Evolutionary conservation across 2,797 vertebrate species (phyloP).

Genomic region (Ciconia nigra): DNA sequence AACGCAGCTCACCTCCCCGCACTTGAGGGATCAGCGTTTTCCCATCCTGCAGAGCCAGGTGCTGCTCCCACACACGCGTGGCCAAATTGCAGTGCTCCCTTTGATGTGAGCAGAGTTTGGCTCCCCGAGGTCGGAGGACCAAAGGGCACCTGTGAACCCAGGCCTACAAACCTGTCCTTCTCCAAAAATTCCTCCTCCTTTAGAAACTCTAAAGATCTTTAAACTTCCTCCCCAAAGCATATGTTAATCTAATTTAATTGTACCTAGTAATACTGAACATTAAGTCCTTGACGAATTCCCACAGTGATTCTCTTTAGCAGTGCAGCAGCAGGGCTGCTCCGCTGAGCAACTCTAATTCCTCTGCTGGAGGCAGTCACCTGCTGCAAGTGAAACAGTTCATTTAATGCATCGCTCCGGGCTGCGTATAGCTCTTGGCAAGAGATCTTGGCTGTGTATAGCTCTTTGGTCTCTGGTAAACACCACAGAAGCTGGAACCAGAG

Average conservation of each 20-base stretch:
- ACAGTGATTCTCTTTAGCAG: background rate
- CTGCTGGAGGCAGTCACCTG: background rate
- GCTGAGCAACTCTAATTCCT: background rate
- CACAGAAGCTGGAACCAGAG: background rate
- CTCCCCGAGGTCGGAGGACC: too few relatives aligned
- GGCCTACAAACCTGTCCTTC: background rate
- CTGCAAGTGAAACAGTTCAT: background rate
- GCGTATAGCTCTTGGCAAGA: accelerated
- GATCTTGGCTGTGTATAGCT: background rate
- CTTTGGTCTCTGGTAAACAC: background rate
- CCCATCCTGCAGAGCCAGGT: background rate
- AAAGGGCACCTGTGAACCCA: background rate
- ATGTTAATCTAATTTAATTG: background rate
- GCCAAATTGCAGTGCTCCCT: accelerated
- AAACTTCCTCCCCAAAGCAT: background rate
- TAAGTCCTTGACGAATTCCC: background rate
- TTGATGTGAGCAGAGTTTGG: accelerated
- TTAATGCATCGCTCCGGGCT: background rate
- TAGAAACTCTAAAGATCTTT: background rate
- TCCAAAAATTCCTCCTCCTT: background rate
- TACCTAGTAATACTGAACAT: background rate
- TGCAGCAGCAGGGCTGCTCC: background rate
- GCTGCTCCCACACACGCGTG: accelerated
- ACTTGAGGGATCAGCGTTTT: accelerated
- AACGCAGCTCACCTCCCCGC: accelerated